Percentiles rank a stretch among this genome's conserved stretches.
Conservation (phyloP, 2,888 invertebrate species). For the Parnassius mnemosyne region DNA sequence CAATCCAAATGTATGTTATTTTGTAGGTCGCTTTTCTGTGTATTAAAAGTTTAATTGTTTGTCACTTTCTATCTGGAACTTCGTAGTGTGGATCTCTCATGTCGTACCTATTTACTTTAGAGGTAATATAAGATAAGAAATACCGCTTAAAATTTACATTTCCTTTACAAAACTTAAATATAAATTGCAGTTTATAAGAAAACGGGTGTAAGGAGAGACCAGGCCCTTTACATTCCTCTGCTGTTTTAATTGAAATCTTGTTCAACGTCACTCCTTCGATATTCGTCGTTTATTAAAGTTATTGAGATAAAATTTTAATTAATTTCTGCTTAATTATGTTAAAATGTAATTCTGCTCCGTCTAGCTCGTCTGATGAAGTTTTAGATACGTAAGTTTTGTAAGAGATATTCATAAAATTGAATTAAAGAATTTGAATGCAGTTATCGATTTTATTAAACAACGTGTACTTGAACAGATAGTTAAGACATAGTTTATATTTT, state of each 20-base stretch:
- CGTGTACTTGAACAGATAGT: too few species aligned
- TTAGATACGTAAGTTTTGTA: background rate
- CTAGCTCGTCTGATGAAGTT: constrained; percentile 7
- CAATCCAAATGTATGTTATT: background rate
- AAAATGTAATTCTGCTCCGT: constrained; percentile 19
- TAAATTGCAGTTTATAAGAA: constrained; percentile 9
- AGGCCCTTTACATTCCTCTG: constrained; percentile 12
- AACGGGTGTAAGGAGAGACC: background rate
- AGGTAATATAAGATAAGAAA: constrained; percentile 5
- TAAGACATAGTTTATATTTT: too few species aligned
- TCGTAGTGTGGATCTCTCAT: background rate
- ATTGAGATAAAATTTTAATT: constrained; percentile 23
- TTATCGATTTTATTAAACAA: too few species aligned
- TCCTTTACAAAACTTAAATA: constrained; percentile 16
- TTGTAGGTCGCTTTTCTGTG: background rate
- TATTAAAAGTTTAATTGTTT: background rate
- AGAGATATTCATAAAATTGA: too few species aligned
- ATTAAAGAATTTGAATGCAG: too few species aligned
- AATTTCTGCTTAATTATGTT: constrained; percentile 17
- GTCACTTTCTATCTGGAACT: background rate
- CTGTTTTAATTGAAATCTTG: constrained; percentile 24
- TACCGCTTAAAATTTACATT: constrained; percentile 9
- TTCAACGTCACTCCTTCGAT: constrained; percentile 13
- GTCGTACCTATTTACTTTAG: background rate
- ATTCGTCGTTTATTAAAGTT: constrained; percentile 17